Base-by-base conservation (phyloP, 2,888 invertebrate species). In the Adelphocoris suturalis region DNA sequence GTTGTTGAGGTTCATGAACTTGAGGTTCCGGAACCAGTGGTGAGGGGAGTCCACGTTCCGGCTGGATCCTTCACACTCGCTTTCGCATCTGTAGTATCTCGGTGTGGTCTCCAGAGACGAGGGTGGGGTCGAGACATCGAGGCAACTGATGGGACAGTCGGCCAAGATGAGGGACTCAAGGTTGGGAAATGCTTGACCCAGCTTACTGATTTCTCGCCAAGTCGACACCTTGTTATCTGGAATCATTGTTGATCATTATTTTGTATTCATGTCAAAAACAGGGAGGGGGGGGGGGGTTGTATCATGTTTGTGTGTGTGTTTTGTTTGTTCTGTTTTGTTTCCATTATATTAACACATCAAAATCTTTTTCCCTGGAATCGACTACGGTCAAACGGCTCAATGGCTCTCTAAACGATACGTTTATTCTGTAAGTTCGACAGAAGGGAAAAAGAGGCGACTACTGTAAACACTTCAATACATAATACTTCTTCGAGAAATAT, bases 121-220 rank as follows among this genome's bases (percentile, higher is more conserved):
- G 52, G 90, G 81, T 11, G 92, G 91, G 75, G 89, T 90, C 88
- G 90, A 91, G 14, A 93, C 91, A n/a, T 94, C 94, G 61, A 95
- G 92, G 0, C 95, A 96, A 84, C 94, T 93, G 91, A 98, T 95
- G 48, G 97, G 97, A 93, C 98, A 98, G 92, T 98, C 97, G 86
- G 98, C 98, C 86, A 98, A 94, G 88, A 98, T 96, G 91, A 99
- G 94, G 1, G 96, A 96, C 93, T 98, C 97, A 92, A 99, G 94
- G 92, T 95, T 96, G 0, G 98, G 98, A 93, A 98, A 98, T 7
- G 96, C 95, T 92, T 96, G 95, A 0, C 98, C 98, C 90, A 99
- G 94, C 92, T 97, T 97, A 55, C 96, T 95, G 87, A 98, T 95
- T 93, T 98, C 97, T 91, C 94, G 94, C 98, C 98, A 98, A 92